Conservation (phyloP, 2,888 invertebrate genomes). For the Andrena bicolor region DNA sequence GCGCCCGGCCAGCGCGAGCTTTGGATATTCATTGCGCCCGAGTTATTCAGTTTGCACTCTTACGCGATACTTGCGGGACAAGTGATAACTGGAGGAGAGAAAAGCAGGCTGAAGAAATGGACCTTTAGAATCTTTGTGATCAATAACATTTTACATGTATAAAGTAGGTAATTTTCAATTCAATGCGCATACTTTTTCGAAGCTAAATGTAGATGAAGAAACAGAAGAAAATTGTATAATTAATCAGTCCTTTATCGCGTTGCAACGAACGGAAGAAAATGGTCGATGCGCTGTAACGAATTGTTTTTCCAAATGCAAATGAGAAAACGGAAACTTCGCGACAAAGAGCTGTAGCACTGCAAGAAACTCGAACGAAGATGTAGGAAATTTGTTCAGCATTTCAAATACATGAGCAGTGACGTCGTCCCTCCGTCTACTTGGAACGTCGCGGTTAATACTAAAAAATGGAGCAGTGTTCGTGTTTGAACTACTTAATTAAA, state of each 20-base stretch:
- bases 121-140: neutral
- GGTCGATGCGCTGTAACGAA: neutral
- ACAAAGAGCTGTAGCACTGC: neutral
- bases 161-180: neutral
- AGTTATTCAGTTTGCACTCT: slow-evolving; percentile 61
- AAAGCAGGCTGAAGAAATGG: too few species aligned
- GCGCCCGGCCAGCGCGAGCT: slow-evolving; percentile 16
- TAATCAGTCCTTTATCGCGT: neutral
- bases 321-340: neutral
- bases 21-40: slow-evolving; percentile 49
- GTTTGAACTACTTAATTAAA: slow-evolving; percentile 9
- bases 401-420: neutral
- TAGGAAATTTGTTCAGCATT: neutral
- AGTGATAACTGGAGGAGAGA: neutral
- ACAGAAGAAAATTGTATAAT: neutral
- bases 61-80: slow-evolving; percentile 23
- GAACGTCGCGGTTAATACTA: neutral
- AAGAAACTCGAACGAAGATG: neutral
- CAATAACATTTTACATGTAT: neutral
- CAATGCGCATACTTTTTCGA: neutral
- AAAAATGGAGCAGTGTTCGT: neutral
- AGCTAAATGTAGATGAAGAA: neutral
- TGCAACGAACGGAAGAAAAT: neutral
- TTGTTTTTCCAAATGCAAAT: neutral
- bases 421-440: neutral